These are phyloP conservation scores for Sapayoa aenigma DNA, from an alignment of 2,113 vertebrate species.

Conservation along the genomic window DNA sequence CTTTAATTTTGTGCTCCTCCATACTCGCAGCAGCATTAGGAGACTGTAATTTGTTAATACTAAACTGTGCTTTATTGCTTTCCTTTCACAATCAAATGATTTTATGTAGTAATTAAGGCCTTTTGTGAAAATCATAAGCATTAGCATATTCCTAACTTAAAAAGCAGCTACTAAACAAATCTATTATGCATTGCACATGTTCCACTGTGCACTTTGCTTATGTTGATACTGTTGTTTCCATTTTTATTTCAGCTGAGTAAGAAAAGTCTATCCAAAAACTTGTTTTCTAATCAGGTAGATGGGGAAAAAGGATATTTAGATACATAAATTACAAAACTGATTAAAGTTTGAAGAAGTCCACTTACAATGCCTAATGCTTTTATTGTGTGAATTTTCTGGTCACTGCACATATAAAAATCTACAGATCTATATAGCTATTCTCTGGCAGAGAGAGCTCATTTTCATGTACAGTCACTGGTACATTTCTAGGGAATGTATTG, in stretches of 20 bases:
- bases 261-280: neutral
- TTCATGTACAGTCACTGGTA: neutral
- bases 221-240: neutral
- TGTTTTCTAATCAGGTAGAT: neutral
- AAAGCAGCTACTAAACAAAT: neutral
- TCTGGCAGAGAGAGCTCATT: neutral
- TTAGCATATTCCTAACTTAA: neutral
- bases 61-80: neutral
- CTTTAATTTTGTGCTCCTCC: neutral
- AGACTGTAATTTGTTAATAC: neutral
- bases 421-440: neutral
- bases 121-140: neutral
- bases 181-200: neutral
- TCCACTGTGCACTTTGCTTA: neutral
- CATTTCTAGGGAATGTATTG: neutral
- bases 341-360: neutral
- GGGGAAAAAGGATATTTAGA: neutral
- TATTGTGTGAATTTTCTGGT: neutral
- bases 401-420: neutral
- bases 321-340: neutral
- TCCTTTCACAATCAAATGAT: neutral
- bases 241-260: slow-evolving; percentile 34
- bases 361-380: neutral
- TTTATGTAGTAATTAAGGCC: neutral
- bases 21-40: neutral